phyloP scores from a whole-genome alignment of 2,797 vertebrate species.

The Euphonia xanthogaster region DNA sequence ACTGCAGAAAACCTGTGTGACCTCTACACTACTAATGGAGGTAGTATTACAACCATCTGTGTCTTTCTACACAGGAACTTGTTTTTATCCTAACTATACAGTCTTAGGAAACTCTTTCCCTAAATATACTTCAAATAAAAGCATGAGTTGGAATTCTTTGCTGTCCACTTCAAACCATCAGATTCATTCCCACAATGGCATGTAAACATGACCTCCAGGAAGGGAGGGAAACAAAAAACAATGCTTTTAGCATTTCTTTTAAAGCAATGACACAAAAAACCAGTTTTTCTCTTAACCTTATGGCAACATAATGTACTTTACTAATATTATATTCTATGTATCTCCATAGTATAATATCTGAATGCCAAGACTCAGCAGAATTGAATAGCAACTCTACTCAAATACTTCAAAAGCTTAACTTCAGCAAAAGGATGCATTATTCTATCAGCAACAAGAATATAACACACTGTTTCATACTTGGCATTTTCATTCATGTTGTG shows the following conservation, averaged over 20 bases:
- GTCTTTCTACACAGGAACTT: not conserved
- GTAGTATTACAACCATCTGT: not conserved
- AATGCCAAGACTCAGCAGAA: not conserved
- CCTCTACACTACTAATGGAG: not conserved
- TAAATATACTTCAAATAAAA: constrained; percentile 71
- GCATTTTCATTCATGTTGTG: not conserved
- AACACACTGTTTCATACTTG: not conserved
- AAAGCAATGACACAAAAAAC: not conserved
- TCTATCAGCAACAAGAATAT: not conserved
- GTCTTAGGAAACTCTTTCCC: constrained; percentile 42
- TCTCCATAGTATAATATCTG: not conserved
- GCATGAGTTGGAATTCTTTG: constrained; percentile 60
- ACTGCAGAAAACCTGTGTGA: not conserved
- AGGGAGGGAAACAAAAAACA: not conserved
- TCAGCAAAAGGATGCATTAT: not conserved
- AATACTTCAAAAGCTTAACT: not conserved
- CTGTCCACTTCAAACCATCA: constrained; percentile 69
- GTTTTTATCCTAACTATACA: not conserved
- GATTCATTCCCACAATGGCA: constrained; percentile 46
- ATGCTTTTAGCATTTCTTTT: not conserved
- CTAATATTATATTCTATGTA: not conserved
- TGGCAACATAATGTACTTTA: not conserved
- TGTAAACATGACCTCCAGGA: constrained; percentile 66
- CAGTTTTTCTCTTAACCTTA: not conserved
- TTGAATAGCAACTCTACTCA: not conserved